These are phyloP conservation scores for Copsychus sechellarum DNA, from an alignment of 2,113 vertebrate genomes.

Conservation along the genomic window DNA sequence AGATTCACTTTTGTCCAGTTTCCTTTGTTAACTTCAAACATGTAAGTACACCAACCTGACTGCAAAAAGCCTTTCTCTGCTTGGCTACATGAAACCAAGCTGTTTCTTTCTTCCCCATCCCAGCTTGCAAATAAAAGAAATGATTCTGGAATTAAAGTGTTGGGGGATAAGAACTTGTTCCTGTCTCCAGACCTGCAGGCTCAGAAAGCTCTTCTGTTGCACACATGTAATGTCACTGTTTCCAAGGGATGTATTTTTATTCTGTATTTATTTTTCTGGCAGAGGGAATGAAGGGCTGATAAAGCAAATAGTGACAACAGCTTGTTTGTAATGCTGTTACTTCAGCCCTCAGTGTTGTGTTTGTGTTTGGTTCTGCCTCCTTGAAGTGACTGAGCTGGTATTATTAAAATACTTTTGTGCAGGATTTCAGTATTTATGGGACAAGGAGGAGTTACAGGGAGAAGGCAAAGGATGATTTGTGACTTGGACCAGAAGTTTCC, in stretches of 20 bases:
- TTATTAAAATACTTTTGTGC: background rate
- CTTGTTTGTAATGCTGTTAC: background rate
- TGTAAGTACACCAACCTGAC: background rate
- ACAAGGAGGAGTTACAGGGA: background rate
- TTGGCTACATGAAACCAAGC: background rate
- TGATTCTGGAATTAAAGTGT: background rate
- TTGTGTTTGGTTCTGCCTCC: background rate
- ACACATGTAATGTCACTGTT: background rate
- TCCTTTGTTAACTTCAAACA: background rate
- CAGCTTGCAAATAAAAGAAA: background rate
- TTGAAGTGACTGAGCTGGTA: background rate
- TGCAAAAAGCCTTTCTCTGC: background rate
- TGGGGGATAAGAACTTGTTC: background rate
- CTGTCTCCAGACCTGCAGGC: background rate
- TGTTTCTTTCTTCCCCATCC: background rate
- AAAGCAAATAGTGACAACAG: background rate
- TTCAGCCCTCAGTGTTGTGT: background rate
- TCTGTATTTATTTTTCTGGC: background rate
- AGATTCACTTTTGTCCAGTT: background rate
- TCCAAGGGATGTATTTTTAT: background rate
- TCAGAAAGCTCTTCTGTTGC: background rate
- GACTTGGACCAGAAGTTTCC: background rate
- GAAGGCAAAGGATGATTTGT: background rate
- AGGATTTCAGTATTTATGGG: background rate
- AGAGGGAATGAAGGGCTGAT: background rate